These are phyloP conservation scores for Cepaea hortensis DNA, from an alignment of 2,888 invertebrate species.

Conservation along the genomic window DNA sequence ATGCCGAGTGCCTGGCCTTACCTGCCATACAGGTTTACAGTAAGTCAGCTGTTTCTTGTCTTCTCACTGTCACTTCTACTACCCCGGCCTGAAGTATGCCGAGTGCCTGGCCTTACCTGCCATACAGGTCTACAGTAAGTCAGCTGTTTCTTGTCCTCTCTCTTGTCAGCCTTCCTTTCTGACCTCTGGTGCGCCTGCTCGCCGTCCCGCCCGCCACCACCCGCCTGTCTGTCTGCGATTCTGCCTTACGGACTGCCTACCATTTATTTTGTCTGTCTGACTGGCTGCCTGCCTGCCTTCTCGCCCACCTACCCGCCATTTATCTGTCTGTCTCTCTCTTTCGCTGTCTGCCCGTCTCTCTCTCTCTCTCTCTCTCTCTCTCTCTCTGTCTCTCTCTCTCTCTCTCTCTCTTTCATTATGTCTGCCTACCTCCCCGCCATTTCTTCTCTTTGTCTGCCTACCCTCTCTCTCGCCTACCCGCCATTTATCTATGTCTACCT, in stretches of 20 bases:
- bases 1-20: slow-evolving; percentile 55
- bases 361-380: slow-evolving; percentile 20
- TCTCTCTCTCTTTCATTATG: no score
- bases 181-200: no score
- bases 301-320: no score
- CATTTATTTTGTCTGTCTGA: not conserved
- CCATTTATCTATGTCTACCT: not conserved
- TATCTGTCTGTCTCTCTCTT: no score
- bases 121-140: slow-evolving; percentile 58
- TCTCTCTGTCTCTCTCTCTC: slow-evolving; percentile 12
- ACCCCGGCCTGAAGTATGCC: slow-evolving; percentile 51
- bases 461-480: not conserved
- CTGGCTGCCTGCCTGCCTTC: no score
- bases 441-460: not conserved
- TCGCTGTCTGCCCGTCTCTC: not conserved
- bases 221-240: not conserved
- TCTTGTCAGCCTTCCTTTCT: not conserved
- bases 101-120: slow-evolving; percentile 57
- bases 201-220: no score
- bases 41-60: slow-evolving; percentile 47
- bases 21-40: slow-evolving; percentile 57
- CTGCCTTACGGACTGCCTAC: not conserved
- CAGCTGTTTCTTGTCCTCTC: not conserved
- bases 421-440: no score
- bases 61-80: slow-evolving; percentile 58